A percentile compares a stretch with the other conserved stretches of the same genome.
These are phyloP conservation scores for Pollenia griseotomentosa DNA, from an alignment of 2,888 invertebrate species.

Conservation along the genomic window DNA sequence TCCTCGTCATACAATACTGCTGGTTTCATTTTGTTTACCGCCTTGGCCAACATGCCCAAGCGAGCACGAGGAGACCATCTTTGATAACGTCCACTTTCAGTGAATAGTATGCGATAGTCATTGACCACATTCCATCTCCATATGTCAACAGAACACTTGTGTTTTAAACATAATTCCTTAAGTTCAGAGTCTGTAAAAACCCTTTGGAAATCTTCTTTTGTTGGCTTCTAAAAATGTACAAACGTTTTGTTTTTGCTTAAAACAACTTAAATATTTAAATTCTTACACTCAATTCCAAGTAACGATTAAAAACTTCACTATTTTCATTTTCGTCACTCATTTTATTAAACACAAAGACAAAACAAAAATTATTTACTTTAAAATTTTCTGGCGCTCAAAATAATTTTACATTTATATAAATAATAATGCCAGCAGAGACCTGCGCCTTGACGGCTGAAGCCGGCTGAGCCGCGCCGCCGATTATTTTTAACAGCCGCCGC, in stretches of 20 bases:
- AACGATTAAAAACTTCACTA: slow-evolving; percentile 50
- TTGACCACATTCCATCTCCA: slow-evolving; percentile 55
- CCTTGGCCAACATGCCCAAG: slow-evolving; percentile 53
- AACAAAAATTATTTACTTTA: too few relatives aligned
- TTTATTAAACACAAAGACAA: not conserved
- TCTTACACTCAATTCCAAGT: slow-evolving; percentile 43
- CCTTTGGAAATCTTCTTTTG: slow-evolving; percentile 53
- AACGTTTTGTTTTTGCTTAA: not conserved
- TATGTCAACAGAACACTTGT: slow-evolving; percentile 53
- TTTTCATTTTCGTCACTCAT: slow-evolving; percentile 16
- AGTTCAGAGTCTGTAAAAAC: slow-evolving; percentile 46
- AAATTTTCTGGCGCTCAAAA: not conserved
- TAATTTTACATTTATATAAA: not conserved
- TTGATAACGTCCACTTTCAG: slow-evolving; percentile 40
- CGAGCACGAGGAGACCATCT: slow-evolving; percentile 43
- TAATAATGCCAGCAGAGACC: not conserved
- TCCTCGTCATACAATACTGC: slow-evolving; percentile 37
- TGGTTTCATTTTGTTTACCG: slow-evolving; percentile 45
- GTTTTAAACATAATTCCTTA: slow-evolving; percentile 51
- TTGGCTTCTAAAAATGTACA: slow-evolving; percentile 30
- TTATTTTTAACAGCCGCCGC: too few relatives aligned
- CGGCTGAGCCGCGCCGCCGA: too few relatives aligned
- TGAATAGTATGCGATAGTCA: slow-evolving; percentile 49
- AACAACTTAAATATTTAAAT: not conserved
- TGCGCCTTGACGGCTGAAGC: too few relatives aligned